These are phyloP conservation scores for Drosophila ogumai DNA, from an alignment of 1,140 invertebrate species.

Conservation along the genomic window DNA sequence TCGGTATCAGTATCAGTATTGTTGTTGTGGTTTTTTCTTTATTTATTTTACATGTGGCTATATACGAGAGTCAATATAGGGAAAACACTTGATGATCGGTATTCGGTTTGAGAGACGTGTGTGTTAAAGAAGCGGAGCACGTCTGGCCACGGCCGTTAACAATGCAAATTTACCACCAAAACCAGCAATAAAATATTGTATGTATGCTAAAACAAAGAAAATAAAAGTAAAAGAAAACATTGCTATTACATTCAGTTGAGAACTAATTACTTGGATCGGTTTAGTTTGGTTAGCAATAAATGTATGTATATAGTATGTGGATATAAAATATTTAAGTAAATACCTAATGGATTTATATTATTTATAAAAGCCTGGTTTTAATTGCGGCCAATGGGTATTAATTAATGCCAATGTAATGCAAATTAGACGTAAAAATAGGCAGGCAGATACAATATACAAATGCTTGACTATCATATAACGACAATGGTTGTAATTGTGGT, in stretches of 20 bases:
- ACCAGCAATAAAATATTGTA: slow-evolving; percentile 82
- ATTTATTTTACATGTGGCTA: slow-evolving; percentile 60
- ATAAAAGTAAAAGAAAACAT: slow-evolving; percentile 82
- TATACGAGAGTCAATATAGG: slow-evolving; percentile 55
- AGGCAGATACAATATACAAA: slow-evolving; percentile 64
- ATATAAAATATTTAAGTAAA: slow-evolving; percentile 49
- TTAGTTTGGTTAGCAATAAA: slow-evolving; percentile 55
- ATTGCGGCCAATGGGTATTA: slow-evolving; percentile 66
- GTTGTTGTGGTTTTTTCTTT: slow-evolving; percentile 24
- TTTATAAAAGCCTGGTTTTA: slow-evolving; percentile 65
- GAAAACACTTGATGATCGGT: slow-evolving; percentile 60
- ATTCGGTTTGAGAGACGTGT: slow-evolving; percentile 68
- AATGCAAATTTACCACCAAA: slow-evolving; percentile 82
- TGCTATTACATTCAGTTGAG: slow-evolving; percentile 77
- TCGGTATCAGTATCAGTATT: slow-evolving; percentile 50
- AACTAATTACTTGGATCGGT: slow-evolving; percentile 55
- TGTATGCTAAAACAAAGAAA: slow-evolving; percentile 82
- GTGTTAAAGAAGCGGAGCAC: slow-evolving; percentile 76
- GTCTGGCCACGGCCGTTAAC: slow-evolving; percentile 78
- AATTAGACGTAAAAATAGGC: slow-evolving; percentile 62
- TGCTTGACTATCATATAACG: slow-evolving; percentile 38
- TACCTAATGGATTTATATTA: slow-evolving; percentile 21
- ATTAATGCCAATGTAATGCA: slow-evolving; percentile 77
- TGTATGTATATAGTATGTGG: slow-evolving; percentile 46
- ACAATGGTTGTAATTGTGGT: slow-evolving; percentile 51